Evolutionary conservation across 1,140 invertebrate genomes (phyloP), one percentile per base, ranked within the genome.

Genomic region (Potamilus streckersoni): DNA sequence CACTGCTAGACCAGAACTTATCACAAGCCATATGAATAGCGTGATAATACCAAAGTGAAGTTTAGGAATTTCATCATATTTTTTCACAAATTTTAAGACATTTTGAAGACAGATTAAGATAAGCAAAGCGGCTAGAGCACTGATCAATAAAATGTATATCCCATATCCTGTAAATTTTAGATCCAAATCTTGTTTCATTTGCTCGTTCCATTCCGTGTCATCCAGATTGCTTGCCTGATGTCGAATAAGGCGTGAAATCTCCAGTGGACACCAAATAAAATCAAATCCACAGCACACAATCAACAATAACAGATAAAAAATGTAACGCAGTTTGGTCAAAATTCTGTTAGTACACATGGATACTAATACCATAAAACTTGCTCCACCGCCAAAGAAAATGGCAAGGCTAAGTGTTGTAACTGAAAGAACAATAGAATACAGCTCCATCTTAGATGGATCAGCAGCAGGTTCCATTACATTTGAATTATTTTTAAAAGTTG

Each of bases 341-440:
- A 83, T 67, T 31, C 72, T 71, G 59, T 81, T 76, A 5, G 74
- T 74, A 70, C 74, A 76, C 76, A 87, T 73, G 17, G 86, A 77
- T 20, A 83, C 64, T 8, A 85, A 69, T 11, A 87, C 79, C 4
- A 81, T 80, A 11, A 84, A 62, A 71, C 83, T 86, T 15, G 83
- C 84, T 15, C 82, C 80, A 13, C 80, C 82, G 38, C 86, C 86
- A 38, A 84, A 74, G 23, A 86, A 61, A 15, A 80, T 74, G 38
- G 85, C 74, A 31, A 87, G 66, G 55, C 82, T 56, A 38, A 86
- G 74, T 19, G 79, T 79, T 5, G 82, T 81, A 1, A 80, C 77
- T 0, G 86, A 86, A 23, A 87, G 76, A 31, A 87, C 84, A n/a
- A 84, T 78, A 12, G 85, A 82, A 74, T 85, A 85, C 0, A 84